Base-by-base conservation (phyloP, 2,797 vertebrate genomes). In the Centroberyx gerrardi region DNA sequence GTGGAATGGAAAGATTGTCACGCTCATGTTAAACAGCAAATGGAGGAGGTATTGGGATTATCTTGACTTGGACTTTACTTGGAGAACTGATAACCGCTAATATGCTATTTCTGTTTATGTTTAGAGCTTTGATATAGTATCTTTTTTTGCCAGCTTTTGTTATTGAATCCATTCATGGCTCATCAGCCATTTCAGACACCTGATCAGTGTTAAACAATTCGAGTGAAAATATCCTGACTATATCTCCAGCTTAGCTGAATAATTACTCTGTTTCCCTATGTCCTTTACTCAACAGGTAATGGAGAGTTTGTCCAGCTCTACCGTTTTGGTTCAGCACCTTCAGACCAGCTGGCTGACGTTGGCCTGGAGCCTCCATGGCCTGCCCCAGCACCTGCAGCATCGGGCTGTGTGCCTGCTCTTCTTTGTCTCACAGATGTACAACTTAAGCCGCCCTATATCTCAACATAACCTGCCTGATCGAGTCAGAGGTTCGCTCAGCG, bases 301-400 rank as follows among this genome's bases (percentile, higher is more conserved):
- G 12, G 22, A 29, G 42, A 72, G 22, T 17, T 65, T 78, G 15
- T 75, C 76, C 58, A 61, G 58, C 12, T 64, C 80, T 15, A 10
- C 70, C 4, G 12, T 13, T 60, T 40, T 82, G 60, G 42, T 79
- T 52, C 83, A 95, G 92, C 88, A 94, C 79, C 89, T 97, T 63
- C 96, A 96, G 82, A 94, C 87, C 18, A 92, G 91, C 6, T 96
- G 94, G 78, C 56, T 92, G 82, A 92, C 88, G 0, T 80, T 96
- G 62, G 74, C 92, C 33, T 89, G 90, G 49, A 93, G 76, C 56
- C 54, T 97, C 60, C 95, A 94, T 10, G 92, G 81, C 3, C 78
- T 98, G 80, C 96, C 96, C 5, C 94, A 95, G 78, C 95, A 95
- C 44, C 51, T 98, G 70, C 96, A 97, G 76, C 93, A 95, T 72